These are phyloP conservation scores for Phengaris arion DNA, from an alignment of 2,888 invertebrate genomes.

Conservation along the genomic window DNA sequence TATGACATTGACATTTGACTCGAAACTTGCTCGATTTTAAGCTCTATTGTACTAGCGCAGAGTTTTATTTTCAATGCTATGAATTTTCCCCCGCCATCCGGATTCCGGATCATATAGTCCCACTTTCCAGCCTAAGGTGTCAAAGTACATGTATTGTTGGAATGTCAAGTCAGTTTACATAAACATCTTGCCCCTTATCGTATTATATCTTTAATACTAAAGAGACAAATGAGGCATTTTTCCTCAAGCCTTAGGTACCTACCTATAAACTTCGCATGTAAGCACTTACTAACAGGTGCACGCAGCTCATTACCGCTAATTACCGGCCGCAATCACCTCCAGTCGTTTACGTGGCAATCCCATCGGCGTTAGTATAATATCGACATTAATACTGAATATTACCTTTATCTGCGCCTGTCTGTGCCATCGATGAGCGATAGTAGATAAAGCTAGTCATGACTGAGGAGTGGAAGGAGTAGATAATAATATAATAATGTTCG, in stretches of 20 bases:
- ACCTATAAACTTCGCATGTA: neutral
- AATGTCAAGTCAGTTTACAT: too few relatives aligned
- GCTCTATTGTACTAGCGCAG: too few relatives aligned
- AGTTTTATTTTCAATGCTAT: too few relatives aligned
- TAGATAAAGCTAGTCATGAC: neutral
- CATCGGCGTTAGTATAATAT: slow-evolving; percentile 37
- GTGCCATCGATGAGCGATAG: neutral
- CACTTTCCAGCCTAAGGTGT: too few relatives aligned
- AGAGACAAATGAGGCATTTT: neutral
- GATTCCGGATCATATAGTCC: too few relatives aligned
- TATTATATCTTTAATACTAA: neutral
- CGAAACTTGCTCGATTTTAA: too few relatives aligned
- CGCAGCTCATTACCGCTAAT: slow-evolving; percentile 22
- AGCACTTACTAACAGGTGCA: neutral
- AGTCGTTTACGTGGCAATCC: slow-evolving; percentile 24
- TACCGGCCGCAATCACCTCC: neutral
- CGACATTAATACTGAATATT: slow-evolving; percentile 35
- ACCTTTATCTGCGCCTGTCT: slow-evolving; percentile 36
- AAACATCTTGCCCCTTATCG: too few relatives aligned
- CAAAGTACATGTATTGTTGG: too few relatives aligned
- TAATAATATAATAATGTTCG: too few relatives aligned
- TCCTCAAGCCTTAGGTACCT: neutral
- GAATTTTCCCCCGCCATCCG: too few relatives aligned
- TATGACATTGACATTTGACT: too few relatives aligned
- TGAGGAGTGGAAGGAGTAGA: too few relatives aligned